phyloP scores from a whole-genome alignment of 2,888 invertebrate genomes.

The Muscina levida region DNA sequence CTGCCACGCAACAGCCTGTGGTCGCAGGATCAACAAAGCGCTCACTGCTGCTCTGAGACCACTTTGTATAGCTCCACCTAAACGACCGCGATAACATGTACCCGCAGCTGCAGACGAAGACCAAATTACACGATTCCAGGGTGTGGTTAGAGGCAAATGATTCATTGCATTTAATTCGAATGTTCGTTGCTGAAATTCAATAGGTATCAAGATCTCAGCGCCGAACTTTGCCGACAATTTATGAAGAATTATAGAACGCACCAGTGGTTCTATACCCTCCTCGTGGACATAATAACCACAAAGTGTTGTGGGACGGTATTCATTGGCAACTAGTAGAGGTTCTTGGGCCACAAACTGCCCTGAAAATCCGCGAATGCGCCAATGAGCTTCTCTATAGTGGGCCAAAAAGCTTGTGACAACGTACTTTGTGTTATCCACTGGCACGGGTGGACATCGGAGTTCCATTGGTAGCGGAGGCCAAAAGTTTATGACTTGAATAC shows the following conservation, averaged over 20 bases:
- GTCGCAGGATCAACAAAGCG: conserved; percentile 74
- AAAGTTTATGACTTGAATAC: conserved; percentile 70
- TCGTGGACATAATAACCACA: conserved; percentile 74
- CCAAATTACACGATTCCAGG: conserved; percentile 78
- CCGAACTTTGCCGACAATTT: conserved; percentile 72
- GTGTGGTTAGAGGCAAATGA: conserved; percentile 71
- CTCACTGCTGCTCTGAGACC: conserved; percentile 76
- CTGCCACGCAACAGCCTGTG: conserved; percentile 76
- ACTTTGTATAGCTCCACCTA: conserved; percentile 78
- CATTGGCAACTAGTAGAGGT: conserved; percentile 72
- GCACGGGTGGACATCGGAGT: conserved; percentile 48
- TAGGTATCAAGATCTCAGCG: conserved; percentile 72
- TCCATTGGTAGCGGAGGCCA: conserved; percentile 72
- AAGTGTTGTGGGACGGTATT: conserved; percentile 67
- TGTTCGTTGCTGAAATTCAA: conserved; percentile 69
- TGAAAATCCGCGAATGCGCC: conserved; percentile 73
- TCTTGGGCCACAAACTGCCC: conserved; percentile 71
- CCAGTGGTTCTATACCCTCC: conserved; percentile 61
- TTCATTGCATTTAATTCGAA: conserved; percentile 68
- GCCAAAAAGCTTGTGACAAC: conserved; percentile 73
- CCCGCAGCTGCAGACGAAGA: conserved; percentile 75
- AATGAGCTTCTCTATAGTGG: conserved; percentile 72
- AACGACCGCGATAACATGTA: conserved; percentile 75
- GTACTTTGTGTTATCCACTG: conserved; percentile 22
- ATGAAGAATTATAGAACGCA: conserved; percentile 69